A percentile compares a stretch with the other conserved stretches of the same genome.
Evolutionary conservation across 92 coral and sea anemone species (phyloP).

Genomic region (Epizoanthus stellaris): DNA sequence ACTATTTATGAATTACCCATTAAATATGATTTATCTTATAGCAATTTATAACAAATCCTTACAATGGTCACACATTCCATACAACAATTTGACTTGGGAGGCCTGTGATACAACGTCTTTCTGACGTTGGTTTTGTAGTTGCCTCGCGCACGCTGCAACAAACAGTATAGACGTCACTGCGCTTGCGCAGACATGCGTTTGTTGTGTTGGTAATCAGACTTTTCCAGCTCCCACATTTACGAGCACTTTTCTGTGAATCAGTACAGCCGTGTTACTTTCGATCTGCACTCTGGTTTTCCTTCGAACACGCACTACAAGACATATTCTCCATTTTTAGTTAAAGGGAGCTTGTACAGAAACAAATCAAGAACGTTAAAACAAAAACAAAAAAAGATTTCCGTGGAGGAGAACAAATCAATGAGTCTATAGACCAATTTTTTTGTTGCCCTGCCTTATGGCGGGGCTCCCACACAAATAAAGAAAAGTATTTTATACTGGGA

Average conservation of each 20-base stretch:
- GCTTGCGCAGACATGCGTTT: constrained; percentile 1
- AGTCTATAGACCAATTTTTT: constrained; percentile 71
- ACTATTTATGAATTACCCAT: not conserved
- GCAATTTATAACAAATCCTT: not conserved
- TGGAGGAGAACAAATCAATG: constrained; percentile 78
- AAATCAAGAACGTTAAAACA: too few relatives aligned
- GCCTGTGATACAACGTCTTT: not conserved
- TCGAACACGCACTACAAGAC: too few relatives aligned
- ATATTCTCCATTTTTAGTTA: too few relatives aligned
- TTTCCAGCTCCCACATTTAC: not conserved
- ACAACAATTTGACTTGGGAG: not conserved
- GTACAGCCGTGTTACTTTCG: not conserved
- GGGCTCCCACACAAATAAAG: constrained; percentile 2
- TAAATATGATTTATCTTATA: not conserved
- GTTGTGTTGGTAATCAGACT: not conserved
- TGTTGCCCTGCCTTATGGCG: constrained; percentile 2
- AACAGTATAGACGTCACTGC: not conserved
- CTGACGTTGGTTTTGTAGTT: not conserved
- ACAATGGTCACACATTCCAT: too few relatives aligned
- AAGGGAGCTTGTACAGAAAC: too few relatives aligned
- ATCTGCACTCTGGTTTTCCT: too few relatives aligned
- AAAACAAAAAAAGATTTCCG: constrained; percentile 64
- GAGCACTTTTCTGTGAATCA: not conserved
- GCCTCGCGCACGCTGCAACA: not conserved
- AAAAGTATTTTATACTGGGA: not conserved